These are phyloP conservation scores for Pyrochroa serraticornis DNA, from an alignment of 2,888 invertebrate species.

Conservation along the genomic window DNA sequence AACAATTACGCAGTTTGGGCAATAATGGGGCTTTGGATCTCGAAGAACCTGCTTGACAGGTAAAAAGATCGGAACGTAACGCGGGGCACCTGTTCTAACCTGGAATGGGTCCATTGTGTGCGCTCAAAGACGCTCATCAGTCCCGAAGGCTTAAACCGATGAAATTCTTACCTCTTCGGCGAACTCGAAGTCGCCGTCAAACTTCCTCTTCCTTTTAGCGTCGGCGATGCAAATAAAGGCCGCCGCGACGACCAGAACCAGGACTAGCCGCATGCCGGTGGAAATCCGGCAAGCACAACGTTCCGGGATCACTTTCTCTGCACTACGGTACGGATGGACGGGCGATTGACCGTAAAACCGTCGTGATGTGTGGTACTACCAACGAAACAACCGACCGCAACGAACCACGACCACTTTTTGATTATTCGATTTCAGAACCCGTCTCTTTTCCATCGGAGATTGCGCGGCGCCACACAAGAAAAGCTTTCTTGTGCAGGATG, in stretches of 20 bases:
- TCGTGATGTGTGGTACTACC: constrained; percentile 35
- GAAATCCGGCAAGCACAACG: constrained; percentile 8
- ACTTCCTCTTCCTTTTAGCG: constrained; percentile 71
- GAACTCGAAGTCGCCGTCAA: constrained; percentile 79
- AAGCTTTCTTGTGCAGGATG: constrained; percentile 38
- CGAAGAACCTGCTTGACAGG: constrained; percentile 46
- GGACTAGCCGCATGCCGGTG: constrained; percentile 56
- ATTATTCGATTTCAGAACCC: constrained; percentile 48
- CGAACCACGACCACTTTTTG: constrained; percentile 51
- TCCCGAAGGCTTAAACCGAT: not conserved
- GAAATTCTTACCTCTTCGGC: constrained; percentile 71
- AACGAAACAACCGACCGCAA: constrained; percentile 45
- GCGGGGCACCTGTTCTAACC: constrained; percentile 28
- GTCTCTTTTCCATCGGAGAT: constrained; percentile 45
- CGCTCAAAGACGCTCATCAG: not conserved
- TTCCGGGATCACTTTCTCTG: constrained; percentile 19
- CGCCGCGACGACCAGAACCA: constrained; percentile 58
- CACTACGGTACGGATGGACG: constrained; percentile 5
- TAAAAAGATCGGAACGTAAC: constrained; percentile 38
- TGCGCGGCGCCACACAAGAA: constrained; percentile 48
- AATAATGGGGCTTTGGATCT: constrained; percentile 26
- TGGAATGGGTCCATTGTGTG: constrained; percentile 19
- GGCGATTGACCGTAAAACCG: constrained; percentile 32
- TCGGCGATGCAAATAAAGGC: constrained; percentile 56
- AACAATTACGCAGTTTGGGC: constrained; percentile 32